phyloP scores from a whole-genome alignment of 2,113 vertebrate species.

The Bucco capensis region DNA sequence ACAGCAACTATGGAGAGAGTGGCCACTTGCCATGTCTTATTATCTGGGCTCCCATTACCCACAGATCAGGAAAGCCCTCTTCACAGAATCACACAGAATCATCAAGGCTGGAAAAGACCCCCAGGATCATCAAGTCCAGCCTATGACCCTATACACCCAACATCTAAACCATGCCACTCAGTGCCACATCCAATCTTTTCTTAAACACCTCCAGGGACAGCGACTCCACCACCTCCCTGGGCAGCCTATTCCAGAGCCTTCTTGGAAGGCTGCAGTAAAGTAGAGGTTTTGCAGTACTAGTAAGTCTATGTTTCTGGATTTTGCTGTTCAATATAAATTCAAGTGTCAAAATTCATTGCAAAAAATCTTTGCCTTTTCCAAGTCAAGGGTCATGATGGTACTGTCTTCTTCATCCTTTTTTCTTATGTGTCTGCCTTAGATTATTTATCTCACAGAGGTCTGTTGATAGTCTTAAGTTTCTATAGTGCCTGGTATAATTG shows the following conservation, averaged over 20 bases:
- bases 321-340: background rate
- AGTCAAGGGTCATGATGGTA: background rate
- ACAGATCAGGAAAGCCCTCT: background rate
- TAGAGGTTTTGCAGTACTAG: background rate
- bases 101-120: too few relatives aligned
- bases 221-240: too few relatives aligned
- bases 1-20: background rate
- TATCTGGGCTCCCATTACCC: background rate
- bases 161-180: too few relatives aligned
- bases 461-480: background rate
- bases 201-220: too few relatives aligned
- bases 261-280: background rate
- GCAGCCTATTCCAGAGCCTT: too few relatives aligned
- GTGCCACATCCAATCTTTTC: too few relatives aligned
- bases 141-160: too few relatives aligned
- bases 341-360: background rate
- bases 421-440: background rate
- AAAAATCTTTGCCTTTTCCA: background rate
- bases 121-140: too few relatives aligned
- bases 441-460: background rate
- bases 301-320: background rate
- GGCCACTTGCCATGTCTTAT: background rate
- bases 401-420: background rate
- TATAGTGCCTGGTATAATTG: background rate
- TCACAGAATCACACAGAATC: too few relatives aligned